These are phyloP conservation scores for Cydia amplana DNA, from an alignment of 1,140 invertebrate genomes.

Conservation along the genomic window DNA sequence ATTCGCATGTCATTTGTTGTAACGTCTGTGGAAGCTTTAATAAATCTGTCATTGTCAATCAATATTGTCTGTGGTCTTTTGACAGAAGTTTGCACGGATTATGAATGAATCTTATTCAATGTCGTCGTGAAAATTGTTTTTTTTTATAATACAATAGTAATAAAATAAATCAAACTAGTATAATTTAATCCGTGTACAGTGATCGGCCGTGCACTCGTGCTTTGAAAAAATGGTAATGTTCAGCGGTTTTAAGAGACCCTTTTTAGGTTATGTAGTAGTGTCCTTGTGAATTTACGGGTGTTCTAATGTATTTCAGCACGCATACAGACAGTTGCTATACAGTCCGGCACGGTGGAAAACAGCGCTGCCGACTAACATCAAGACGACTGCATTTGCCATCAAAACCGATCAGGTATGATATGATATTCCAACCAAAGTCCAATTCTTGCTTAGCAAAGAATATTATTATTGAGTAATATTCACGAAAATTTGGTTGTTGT, in stretches of 20 bases:
- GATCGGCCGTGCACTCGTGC: slow-evolving; percentile 33
- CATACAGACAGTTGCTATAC: slow-evolving; percentile 69
- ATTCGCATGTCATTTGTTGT: no score
- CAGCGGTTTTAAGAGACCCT: slow-evolving; percentile 28
- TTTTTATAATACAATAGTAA: slow-evolving; percentile 35
- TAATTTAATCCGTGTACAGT: slow-evolving; percentile 35
- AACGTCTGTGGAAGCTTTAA: no score
- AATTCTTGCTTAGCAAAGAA: background rate
- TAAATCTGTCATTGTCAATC: background rate
- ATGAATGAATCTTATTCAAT: slow-evolving; percentile 50
- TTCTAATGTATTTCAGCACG: slow-evolving; percentile 63
- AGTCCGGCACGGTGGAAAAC: slow-evolving; percentile 71
- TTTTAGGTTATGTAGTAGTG: slow-evolving; percentile 58
- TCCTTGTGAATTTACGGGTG: slow-evolving; percentile 42
- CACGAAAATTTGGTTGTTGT: no score
- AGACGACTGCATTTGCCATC: slow-evolving; percentile 49
- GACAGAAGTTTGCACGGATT: slow-evolving; percentile 49
- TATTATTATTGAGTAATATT: background rate
- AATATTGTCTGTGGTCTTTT: slow-evolving; percentile 40
- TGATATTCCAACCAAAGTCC: background rate
- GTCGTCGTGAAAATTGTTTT: slow-evolving; percentile 45
- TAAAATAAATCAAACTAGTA: slow-evolving; percentile 36
- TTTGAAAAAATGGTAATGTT: slow-evolving; percentile 50
- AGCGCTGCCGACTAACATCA: slow-evolving; percentile 59
- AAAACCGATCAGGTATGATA: slow-evolving; percentile 64